Conservation (phyloP, 2,797 vertebrate genomes). For the Cynopterus sphinx region DNA sequence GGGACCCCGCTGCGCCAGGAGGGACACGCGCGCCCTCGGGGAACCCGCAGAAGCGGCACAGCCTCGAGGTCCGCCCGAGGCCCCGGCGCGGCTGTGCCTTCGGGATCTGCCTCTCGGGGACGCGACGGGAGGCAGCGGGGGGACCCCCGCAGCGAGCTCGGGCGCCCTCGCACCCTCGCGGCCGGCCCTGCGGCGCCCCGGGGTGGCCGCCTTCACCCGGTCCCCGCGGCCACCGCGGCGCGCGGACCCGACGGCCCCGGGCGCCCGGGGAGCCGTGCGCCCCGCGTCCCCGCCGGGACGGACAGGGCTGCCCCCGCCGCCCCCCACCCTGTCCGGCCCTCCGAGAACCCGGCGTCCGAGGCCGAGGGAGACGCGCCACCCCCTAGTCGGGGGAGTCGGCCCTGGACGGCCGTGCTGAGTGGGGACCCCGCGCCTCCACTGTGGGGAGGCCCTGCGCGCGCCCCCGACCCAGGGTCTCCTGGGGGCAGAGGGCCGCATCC, state of each 20-base stretch:
- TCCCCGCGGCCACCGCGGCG: too few relatives aligned
- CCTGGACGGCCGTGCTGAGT: not conserved
- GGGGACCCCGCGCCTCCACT: not conserved
- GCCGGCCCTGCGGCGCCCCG: not conserved
- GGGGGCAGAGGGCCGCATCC: not conserved
- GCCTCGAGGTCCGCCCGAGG: not conserved
- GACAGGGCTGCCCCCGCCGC: too few relatives aligned
- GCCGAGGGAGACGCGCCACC: not conserved
- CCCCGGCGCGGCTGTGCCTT: not conserved
- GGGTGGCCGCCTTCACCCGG: rapidly evolving
- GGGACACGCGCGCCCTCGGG: not conserved
- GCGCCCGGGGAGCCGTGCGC: rapidly evolving
- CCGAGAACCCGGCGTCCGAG: not conserved
- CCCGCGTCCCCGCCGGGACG: not conserved
- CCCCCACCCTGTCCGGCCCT: not conserved
- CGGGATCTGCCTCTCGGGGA: not conserved
- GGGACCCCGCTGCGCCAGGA: not conserved
- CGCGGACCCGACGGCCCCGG: not conserved
- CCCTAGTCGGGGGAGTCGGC: not conserved
- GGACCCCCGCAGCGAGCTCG: not conserved
- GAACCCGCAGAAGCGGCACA: not conserved
- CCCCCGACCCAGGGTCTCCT: not conserved
- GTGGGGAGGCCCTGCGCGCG: not conserved
- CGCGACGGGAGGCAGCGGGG: not conserved
- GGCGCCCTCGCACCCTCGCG: not conserved